These are phyloP conservation scores for Sebastes cheni DNA, from an alignment of 2,797 vertebrate species.

Conservation along the genomic window DNA sequence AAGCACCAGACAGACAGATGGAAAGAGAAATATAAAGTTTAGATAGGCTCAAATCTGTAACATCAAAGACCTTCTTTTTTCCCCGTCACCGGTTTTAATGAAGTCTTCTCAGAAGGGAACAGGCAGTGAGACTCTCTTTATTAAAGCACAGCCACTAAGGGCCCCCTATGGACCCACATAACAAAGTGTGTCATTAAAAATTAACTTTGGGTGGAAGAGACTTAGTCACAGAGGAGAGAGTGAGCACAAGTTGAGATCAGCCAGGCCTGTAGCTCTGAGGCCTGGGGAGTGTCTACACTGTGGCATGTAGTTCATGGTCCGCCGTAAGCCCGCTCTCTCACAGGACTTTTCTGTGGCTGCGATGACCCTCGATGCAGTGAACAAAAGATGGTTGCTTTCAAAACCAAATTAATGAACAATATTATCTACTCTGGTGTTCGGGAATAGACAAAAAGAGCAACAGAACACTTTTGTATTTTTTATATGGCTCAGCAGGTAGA, in stretches of 20 bases:
- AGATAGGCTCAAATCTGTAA: slow-evolving; percentile 64
- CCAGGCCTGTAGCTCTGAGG: slow-evolving; percentile 36
- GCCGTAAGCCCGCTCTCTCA: background rate
- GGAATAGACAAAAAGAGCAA: background rate
- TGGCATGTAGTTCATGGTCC: background rate
- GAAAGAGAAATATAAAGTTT: slow-evolving; percentile 63
- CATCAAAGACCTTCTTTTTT: slow-evolving; percentile 66
- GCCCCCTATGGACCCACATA: slow-evolving; percentile 73
- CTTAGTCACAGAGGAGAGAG: slow-evolving; percentile 68
- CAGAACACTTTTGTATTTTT: background rate
- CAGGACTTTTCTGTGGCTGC: background rate
- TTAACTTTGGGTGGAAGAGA: slow-evolving; percentile 75
- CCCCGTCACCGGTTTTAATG: slow-evolving; percentile 67
- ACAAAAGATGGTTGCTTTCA: background rate
- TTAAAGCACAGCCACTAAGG: slow-evolving; percentile 72
- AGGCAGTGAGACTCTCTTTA: slow-evolving; percentile 70
- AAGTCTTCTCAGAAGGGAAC: slow-evolving; percentile 71
- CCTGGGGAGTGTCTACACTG: slow-evolving; percentile 27
- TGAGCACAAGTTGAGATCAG: slow-evolving; percentile 33
- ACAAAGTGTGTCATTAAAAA: slow-evolving; percentile 82
- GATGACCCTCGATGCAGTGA: slow-evolving; percentile 6
- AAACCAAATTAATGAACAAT: background rate
- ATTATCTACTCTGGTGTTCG: background rate
- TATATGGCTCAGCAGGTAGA: background rate
- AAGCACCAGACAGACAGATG: slow-evolving; percentile 64